Evolutionary conservation across 1,140 invertebrate species (phyloP).

Genomic region (Reticulitermes speratus): DNA sequence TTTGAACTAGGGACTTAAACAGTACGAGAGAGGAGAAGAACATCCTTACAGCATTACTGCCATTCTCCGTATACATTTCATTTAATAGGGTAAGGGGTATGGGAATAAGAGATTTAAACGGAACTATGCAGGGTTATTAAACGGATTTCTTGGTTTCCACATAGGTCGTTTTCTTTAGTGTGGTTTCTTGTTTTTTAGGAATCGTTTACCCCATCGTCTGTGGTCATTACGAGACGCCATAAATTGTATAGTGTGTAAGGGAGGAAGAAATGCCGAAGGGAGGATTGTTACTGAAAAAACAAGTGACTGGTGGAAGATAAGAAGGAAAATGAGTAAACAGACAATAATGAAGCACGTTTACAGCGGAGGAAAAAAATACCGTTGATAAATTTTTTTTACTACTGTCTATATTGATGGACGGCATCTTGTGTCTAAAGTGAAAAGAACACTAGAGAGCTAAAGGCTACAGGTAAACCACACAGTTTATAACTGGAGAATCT

Average conservation of each 20-base stretch:
- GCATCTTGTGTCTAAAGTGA: no score
- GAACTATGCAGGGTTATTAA: background rate
- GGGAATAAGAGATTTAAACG: background rate
- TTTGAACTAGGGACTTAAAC: background rate
- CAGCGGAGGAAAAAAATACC: background rate
- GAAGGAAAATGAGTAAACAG: background rate
- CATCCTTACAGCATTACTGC: background rate
- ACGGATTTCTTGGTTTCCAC: background rate
- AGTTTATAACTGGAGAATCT: no score
- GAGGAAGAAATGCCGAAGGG: background rate
- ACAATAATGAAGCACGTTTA: background rate
- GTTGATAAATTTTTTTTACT: background rate
- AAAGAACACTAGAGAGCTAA: no score
- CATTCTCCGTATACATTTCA: background rate
- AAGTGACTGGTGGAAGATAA: background rate
- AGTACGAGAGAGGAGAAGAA: background rate
- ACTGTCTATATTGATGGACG: background rate
- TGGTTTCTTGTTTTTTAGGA: background rate
- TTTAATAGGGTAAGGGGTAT: background rate
- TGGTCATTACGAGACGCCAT: background rate
- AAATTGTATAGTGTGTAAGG: background rate
- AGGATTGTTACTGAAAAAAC: background rate
- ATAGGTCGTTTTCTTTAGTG: background rate
- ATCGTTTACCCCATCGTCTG: constrained; percentile 5
- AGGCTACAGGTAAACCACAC: no score